Conservation (phyloP, 2,888 invertebrate genomes). For the Theretra japonica region DNA sequence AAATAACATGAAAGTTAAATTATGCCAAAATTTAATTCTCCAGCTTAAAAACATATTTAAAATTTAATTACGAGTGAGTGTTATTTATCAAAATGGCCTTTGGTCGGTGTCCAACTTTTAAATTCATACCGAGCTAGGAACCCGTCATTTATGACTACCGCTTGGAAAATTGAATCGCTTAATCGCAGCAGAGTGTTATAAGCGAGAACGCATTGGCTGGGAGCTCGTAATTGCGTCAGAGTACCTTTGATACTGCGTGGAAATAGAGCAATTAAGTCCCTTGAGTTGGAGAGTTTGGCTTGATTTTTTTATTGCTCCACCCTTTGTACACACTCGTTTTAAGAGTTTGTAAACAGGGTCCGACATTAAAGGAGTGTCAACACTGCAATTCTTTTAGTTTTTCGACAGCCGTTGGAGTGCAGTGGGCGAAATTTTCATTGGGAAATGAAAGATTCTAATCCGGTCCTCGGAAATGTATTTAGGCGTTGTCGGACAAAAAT, state of each 20-base stretch:
- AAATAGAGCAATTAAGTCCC: constrained; percentile 64
- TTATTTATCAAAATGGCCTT: constrained; percentile 28
- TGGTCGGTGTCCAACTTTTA: constrained; percentile 30
- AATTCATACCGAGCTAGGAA: constrained; percentile 47
- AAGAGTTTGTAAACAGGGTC: constrained; percentile 31
- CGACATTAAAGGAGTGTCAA: constrained; percentile 9
- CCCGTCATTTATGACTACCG: constrained; percentile 69
- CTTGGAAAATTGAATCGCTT: constrained; percentile 75
- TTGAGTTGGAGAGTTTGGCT: constrained; percentile 56
- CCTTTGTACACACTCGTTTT: constrained; percentile 50
- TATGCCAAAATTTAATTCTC: not conserved
- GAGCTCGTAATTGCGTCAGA: constrained; percentile 63
- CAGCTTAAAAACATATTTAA: not conserved
- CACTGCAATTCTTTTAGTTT: not conserved
- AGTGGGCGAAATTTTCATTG: too few relatives aligned
- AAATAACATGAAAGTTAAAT: not conserved
- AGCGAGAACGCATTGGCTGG: constrained; percentile 62
- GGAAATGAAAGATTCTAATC: too few relatives aligned
- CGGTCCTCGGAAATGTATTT: too few relatives aligned
- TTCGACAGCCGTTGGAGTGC: not conserved
- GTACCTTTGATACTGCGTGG: constrained; percentile 66
- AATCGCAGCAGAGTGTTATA: constrained; percentile 60
- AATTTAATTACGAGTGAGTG: constrained; percentile 28
- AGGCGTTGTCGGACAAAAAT: too few relatives aligned
- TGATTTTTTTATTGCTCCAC: constrained; percentile 56